A percentile compares a stretch with the other conserved stretches of the same genome.
These are phyloP conservation scores for Suncus etruscus DNA, from an alignment of 2,113 vertebrate species.

Conservation along the genomic window DNA sequence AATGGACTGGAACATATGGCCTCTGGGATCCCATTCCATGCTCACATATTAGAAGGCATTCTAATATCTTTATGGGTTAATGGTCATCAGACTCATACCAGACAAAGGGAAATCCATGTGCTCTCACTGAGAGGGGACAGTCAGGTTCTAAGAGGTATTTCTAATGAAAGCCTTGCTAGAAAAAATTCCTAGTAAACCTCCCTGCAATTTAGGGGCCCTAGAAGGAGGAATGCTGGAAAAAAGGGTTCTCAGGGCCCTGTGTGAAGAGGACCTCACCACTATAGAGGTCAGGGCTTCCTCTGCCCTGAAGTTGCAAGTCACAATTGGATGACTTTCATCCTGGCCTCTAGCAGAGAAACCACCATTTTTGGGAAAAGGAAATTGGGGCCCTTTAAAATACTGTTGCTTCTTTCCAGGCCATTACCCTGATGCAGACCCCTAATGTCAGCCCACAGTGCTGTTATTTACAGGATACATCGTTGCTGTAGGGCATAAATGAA, in stretches of 20 bases:
- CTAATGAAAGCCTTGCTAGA: background rate
- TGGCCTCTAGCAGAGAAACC: background rate
- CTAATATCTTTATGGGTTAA: too few relatives aligned
- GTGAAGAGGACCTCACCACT: background rate
- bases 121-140: background rate
- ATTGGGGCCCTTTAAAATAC: conserved; percentile 27
- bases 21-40: background rate
- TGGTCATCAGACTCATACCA: too few relatives aligned
- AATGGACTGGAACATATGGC: background rate
- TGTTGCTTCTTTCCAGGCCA: background rate
- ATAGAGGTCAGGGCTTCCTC: accelerated
- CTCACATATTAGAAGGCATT: background rate
- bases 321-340: conserved; percentile 46
- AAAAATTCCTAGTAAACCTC: background rate
- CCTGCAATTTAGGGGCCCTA: background rate
- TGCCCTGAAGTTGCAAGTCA: conserved; percentile 31
- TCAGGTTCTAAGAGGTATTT: background rate
- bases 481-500: conserved; percentile 38
- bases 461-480: conserved; percentile 52
- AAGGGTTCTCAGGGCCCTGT: too few relatives aligned
- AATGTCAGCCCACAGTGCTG: conserved; percentile 22
- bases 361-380: conserved; percentile 53
- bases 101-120: background rate
- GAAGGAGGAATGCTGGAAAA: too few relatives aligned
- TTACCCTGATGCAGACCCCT: conserved; percentile 28